phyloP scores from a whole-genome alignment of 35 echinoderm and acorn worm species.

The Apostichopus californicus region DNA sequence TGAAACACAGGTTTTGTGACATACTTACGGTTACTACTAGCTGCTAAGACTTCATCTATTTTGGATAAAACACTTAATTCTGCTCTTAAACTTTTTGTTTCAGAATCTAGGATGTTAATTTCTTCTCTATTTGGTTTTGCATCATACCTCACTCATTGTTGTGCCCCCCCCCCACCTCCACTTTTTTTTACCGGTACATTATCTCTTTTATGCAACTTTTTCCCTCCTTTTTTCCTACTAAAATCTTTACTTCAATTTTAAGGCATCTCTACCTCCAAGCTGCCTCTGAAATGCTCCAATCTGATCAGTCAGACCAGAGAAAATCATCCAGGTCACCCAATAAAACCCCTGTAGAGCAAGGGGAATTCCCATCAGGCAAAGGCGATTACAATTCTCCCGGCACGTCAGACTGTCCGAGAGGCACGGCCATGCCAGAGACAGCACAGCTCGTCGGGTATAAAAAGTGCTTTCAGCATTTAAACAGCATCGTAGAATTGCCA shows the following conservation, averaged over 20 bases:
- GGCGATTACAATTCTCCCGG: background rate
- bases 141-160: too few relatives aligned
- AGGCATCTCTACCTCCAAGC: constrained; percentile 39
- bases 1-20: too few relatives aligned
- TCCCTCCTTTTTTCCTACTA: background rate
- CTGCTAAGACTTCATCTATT: too few relatives aligned
- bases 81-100: too few relatives aligned
- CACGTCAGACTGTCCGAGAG: background rate
- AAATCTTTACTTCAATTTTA: constrained; percentile 30
- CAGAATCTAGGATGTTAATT: too few relatives aligned
- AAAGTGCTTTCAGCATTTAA: background rate
- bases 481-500: background rate
- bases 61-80: too few relatives aligned
- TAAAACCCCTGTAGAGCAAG: constrained; percentile 10
- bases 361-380: constrained; percentile 19
- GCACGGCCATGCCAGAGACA: background rate
- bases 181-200: background rate
- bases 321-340: background rate
- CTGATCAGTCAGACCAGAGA: background rate
- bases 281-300: constrained; percentile 13
- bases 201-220: constrained; percentile 9
- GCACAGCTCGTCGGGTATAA: constrained; percentile 1
- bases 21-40: too few relatives aligned
- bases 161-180: too few relatives aligned
- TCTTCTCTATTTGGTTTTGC: too few relatives aligned